phyloP scores from a whole-genome alignment of 2,888 invertebrate genomes.

The Neuroscelio doddi region DNA sequence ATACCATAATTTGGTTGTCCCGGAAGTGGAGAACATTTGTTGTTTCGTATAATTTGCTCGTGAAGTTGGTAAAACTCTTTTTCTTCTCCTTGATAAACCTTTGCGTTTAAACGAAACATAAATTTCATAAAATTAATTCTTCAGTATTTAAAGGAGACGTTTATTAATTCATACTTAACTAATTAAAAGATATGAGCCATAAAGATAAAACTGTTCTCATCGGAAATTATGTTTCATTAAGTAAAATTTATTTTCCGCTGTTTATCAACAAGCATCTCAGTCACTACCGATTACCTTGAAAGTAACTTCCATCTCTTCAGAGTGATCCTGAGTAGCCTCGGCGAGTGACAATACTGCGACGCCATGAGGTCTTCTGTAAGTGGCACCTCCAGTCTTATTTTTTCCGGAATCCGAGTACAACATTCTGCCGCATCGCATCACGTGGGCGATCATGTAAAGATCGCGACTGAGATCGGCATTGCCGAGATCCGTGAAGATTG shows the following conservation, averaged over 20 bases:
- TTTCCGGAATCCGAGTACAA: constrained; percentile 77
- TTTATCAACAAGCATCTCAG: neutral
- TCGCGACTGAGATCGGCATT: constrained; percentile 88
- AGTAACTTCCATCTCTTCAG: constrained; percentile 84
- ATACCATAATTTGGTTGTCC: constrained; percentile 91
- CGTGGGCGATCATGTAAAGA: constrained; percentile 90
- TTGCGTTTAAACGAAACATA: constrained; percentile 23
- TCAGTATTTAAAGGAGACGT: too few species aligned
- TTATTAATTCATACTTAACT: too few species aligned
- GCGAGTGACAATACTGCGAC: constrained; percentile 86
- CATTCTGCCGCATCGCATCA: constrained; percentile 91
- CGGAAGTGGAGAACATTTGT: constrained; percentile 86
- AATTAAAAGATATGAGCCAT: too few species aligned
- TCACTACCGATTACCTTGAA: constrained; percentile 76
- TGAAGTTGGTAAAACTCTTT: constrained; percentile 93
- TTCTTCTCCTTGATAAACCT: constrained; percentile 89
- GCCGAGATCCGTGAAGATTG: constrained; percentile 89
- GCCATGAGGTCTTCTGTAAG: constrained; percentile 87
- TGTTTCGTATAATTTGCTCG: constrained; percentile 89
- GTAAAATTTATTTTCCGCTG: too few species aligned
- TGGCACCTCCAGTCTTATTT: constrained; percentile 69
- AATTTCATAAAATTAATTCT: too few species aligned
- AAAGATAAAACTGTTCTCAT: too few species aligned
- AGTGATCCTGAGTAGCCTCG: constrained; percentile 78
- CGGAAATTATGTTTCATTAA: too few species aligned